Evolutionary conservation across 2,797 vertebrate species (phyloP).

Genomic region (Lepilemur ruficaudatus): DNA sequence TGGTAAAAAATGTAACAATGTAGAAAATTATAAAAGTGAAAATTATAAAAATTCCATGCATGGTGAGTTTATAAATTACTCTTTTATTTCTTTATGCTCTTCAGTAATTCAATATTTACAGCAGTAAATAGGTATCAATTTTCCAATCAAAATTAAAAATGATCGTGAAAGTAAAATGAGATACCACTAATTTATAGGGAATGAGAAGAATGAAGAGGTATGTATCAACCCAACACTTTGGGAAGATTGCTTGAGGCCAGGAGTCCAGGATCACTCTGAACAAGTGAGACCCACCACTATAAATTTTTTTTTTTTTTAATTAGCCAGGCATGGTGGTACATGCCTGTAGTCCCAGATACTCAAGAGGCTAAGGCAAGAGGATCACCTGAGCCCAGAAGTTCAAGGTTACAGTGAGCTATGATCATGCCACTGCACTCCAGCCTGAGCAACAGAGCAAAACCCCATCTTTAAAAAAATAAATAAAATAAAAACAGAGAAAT

Average conservation of each 20-base stretch:
- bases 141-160: slow-evolving; percentile 15
- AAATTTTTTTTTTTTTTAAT: not conserved
- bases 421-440: not conserved
- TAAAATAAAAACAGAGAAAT: not conserved
- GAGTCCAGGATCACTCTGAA: not conserved
- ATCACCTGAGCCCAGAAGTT: not conserved
- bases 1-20: not conserved
- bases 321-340: not conserved
- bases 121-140: not conserved
- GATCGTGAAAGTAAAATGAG: slow-evolving; percentile 24
- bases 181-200: not conserved
- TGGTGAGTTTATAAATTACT: not conserved
- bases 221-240: not conserved
- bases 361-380: not conserved
- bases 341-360: not conserved
- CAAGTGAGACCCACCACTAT: not conserved
- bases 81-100: not conserved
- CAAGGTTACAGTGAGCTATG: not conserved
- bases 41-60: not conserved
- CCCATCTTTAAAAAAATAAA: not conserved
- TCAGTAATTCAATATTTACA: not conserved
- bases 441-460: not conserved
- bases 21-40: not conserved
- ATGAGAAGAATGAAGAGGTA: not conserved
- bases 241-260: too few relatives aligned